phyloP scores from a whole-genome alignment of 37 sponge, comb jelly and placozoan genomes.

The Aplysina aerophoba region DNA sequence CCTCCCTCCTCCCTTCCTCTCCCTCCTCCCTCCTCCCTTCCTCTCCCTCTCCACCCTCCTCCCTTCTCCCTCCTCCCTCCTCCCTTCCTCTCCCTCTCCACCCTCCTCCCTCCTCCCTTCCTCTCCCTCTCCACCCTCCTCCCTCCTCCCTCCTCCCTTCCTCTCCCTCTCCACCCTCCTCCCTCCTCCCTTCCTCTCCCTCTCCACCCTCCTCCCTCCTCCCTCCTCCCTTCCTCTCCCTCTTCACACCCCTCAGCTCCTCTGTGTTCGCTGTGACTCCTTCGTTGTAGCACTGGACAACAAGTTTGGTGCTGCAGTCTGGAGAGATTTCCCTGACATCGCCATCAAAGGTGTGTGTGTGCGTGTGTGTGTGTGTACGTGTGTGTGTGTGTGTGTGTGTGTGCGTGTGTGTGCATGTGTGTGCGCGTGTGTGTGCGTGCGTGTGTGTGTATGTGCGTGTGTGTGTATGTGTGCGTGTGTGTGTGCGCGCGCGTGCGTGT shows the following conservation, averaged over 20 bases:
- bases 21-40: too few relatives aligned
- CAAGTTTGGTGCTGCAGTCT: conserved; percentile 49
- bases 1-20: not conserved
- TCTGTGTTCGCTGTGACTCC: conserved; percentile 56
- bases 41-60: too few relatives aligned
- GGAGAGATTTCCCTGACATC: conserved; percentile 59
- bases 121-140: too few relatives aligned
- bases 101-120: not conserved
- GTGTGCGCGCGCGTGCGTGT: not conserved
- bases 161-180: too few relatives aligned
- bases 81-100: not conserved
- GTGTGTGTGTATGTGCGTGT: not conserved
- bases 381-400: too few relatives aligned
- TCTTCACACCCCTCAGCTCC: conserved; percentile 28
- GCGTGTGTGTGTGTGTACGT: too few relatives aligned
- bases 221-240: too few relatives aligned
- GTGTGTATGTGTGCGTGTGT: too few relatives aligned
- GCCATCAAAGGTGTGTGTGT: conserved; percentile 73
- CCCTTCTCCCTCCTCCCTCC: not conserved
- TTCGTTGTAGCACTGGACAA: conserved; percentile 61
- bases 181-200: too few relatives aligned
- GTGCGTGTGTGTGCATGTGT: too few relatives aligned
- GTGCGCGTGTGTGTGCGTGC: not conserved
- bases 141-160: too few relatives aligned
- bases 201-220: too few relatives aligned